phyloP scores from a whole-genome alignment of 2,113 vertebrate genomes.

The Struthio camelus region DNA sequence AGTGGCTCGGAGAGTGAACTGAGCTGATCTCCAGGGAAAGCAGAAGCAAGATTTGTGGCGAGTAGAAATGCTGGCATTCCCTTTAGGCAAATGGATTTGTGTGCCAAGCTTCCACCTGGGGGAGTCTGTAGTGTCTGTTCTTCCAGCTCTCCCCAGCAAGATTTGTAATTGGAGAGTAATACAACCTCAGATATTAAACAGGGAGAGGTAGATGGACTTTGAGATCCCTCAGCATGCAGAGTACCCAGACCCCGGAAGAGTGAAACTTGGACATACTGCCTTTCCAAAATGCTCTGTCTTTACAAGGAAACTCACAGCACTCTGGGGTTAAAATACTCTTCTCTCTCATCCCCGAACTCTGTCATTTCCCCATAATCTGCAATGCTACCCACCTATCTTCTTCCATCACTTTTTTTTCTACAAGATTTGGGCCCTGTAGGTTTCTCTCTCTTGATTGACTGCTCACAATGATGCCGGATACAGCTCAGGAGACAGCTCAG shows the following conservation, averaged over 20 bases:
- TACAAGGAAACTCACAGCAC: not conserved
- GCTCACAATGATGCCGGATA: not conserved
- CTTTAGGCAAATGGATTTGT: not conserved
- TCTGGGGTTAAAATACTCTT: not conserved
- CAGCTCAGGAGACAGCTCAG: not conserved
- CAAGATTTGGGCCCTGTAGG: not conserved
- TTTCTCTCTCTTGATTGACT: not conserved
- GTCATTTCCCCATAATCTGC: not conserved
- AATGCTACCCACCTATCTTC: not conserved
- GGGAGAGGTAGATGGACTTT: not conserved
- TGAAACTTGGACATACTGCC: not conserved
- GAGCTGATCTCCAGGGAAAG: not conserved
- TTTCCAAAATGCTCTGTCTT: not conserved
- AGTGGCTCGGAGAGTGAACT: not conserved
- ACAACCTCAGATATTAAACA: not conserved
- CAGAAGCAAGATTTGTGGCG: not conserved
- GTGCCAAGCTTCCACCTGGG: not conserved
- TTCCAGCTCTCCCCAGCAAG: not conserved
- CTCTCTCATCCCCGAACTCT: not conserved
- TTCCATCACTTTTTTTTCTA: not conserved
- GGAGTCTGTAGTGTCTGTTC: not conserved
- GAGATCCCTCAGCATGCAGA: accelerated
- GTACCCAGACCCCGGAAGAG: not conserved
- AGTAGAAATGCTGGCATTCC: not conserved
- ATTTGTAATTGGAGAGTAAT: not conserved